Percentiles rank a stretch among this genome's conserved stretches.
Conservation (phyloP, 2,113 vertebrate species). For the Sporophila hypoxantha region DNA sequence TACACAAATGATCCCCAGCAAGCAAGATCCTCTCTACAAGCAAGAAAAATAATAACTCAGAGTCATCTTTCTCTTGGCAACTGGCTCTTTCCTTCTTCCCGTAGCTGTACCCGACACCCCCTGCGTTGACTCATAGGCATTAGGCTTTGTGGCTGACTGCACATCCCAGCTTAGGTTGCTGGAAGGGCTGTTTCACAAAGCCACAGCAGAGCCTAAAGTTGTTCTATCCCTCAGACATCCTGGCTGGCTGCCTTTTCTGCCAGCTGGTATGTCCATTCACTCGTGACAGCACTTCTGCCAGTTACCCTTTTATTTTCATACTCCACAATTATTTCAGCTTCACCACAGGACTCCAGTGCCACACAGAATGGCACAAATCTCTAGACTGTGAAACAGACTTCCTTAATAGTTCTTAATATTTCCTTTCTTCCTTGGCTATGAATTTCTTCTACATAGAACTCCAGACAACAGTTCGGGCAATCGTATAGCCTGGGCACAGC, state of each 20-base stretch:
- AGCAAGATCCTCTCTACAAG: background rate
- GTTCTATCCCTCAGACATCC: background rate
- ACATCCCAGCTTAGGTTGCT: background rate
- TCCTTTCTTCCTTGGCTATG: background rate
- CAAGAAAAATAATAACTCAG: background rate
- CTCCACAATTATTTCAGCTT: background rate
- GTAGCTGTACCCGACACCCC: background rate
- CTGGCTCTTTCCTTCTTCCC: background rate
- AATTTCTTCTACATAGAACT: background rate
- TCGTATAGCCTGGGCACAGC: background rate
- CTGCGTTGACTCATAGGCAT: background rate
- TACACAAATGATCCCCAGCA: background rate
- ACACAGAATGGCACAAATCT: background rate
- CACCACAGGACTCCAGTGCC: background rate
- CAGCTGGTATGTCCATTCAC: background rate
- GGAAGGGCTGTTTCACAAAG: conserved; percentile 20
- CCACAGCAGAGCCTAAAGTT: background rate
- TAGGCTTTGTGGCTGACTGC: conserved; percentile 3
- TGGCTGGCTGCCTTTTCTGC: background rate
- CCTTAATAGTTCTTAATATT: background rate
- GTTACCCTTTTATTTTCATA: background rate
- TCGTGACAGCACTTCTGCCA: background rate
- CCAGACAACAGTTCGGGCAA: background rate
- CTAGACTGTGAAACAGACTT: background rate
- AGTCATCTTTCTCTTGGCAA: background rate